phyloP scores from a whole-genome alignment of 2,888 invertebrate species.

The Scaptomyza cyrtandrae region DNA sequence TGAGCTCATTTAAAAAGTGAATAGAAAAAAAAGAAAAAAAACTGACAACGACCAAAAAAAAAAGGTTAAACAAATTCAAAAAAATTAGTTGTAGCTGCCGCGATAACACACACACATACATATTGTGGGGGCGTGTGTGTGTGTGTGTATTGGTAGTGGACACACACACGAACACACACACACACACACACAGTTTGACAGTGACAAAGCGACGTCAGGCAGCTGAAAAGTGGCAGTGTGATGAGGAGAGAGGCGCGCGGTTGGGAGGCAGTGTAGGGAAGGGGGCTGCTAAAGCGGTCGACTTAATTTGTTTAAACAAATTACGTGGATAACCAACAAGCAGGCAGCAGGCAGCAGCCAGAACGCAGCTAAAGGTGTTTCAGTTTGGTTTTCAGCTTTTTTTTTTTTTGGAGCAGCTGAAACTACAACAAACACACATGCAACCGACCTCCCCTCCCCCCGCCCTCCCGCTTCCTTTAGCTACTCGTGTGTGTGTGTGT shows the following conservation, averaged over 20 bases:
- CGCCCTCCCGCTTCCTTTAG: conserved; percentile 2
- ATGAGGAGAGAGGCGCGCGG: no score
- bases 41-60: no score
- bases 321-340: conserved; percentile 65
- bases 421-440: conserved; percentile 55
- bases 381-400: conserved; percentile 1
- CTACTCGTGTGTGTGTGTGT: conserved; percentile 1
- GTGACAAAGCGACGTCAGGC: conserved; percentile 76
- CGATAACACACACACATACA: conserved; percentile 53
- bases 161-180: conserved; percentile 24
- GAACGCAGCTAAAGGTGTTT: conserved; percentile 40
- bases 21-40: conserved; percentile 53
- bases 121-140: conserved; percentile 25
- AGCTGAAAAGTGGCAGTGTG: conserved; percentile 36
- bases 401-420: conserved; percentile 49
- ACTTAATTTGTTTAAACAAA: conserved; percentile 80
- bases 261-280: no score
- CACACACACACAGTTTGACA: conserved; percentile 45
- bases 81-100: conserved; percentile 43
- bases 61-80: conserved; percentile 78
- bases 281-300: conserved; percentile 31
- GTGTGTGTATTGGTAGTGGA: conserved; percentile 41
- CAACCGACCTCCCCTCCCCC: conserved; percentile 14
- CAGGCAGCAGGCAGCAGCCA: conserved; percentile 13
- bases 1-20: conserved; percentile 61